Conservation (phyloP, 2,888 invertebrate species). For the Reticulitermes lucifugus region DNA sequence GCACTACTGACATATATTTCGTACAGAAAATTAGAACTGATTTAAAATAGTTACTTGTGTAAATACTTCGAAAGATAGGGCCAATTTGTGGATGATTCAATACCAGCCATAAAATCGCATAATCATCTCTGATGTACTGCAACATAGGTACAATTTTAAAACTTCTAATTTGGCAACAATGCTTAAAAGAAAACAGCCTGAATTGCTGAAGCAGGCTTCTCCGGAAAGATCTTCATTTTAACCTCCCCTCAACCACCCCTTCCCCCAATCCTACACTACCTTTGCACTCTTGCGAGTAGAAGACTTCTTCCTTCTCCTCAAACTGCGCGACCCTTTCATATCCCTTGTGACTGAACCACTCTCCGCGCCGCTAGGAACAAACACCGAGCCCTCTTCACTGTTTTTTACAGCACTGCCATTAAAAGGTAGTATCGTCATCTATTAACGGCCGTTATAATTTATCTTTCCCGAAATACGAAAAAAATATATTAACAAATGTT, state of each 20-base stretch:
- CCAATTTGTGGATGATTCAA: too few species aligned
- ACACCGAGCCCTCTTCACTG: neutral
- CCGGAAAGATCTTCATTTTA: constrained; percentile 36
- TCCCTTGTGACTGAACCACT: constrained; percentile 3
- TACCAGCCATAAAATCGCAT: too few species aligned
- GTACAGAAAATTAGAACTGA: too few species aligned
- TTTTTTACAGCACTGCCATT: constrained; percentile 7
- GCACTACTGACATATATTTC: too few species aligned
- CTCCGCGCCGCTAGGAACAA: neutral
- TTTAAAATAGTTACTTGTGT: too few species aligned
- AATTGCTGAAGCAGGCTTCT: neutral
- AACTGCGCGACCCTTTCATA: constrained; percentile 5
- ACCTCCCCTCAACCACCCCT: neutral
- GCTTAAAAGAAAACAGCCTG: neutral
- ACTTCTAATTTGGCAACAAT: constrained; percentile 28
- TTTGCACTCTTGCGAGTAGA: constrained; percentile 5
- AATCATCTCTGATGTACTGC: too few species aligned
- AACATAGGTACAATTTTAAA: neutral
- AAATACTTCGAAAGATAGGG: too few species aligned
- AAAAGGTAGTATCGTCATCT: constrained; percentile 10
- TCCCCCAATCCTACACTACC: neutral
- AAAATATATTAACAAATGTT: neutral
- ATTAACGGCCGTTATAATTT: constrained; percentile 11
- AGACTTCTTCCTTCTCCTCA: neutral
- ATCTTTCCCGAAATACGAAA: neutral